Evolutionary conservation across 2,113 vertebrate genomes (phyloP), one percentile per base, ranked within the genome.

Genomic region (Macaca mulatta): DNA sequence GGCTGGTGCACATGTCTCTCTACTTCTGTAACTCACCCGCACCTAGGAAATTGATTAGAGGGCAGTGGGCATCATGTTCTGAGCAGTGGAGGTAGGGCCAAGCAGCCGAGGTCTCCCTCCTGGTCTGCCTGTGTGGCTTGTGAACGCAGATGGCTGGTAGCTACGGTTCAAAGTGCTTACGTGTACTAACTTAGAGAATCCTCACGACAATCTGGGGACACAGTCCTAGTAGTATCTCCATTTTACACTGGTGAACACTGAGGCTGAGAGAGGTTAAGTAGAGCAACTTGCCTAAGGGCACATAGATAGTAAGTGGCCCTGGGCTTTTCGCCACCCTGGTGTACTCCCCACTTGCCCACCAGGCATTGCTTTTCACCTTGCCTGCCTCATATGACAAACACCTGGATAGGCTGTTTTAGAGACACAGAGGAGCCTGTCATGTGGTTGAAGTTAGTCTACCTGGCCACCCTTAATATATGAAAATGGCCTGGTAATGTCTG

Each of bases 1-100:
- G 70, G 23, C 18, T 0, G 4, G 4, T 5, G 3, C 3, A 10
- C 1, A 3, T 0, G 2, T 7, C 27, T 11, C 6, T 69, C 35
- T 27, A 11, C 13, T 55, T 74, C 32, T 69, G n/a, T 17, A 87
- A 77, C 79, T 69, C 52, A 8, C 18, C 16, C 13, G 30, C 85
- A 75, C 43, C 8, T 0, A 6, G 27, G 72, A 30, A 20, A 85
- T 2, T 14, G 38, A 20, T 20, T 43, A 59, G 90, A 40, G 20
- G 40, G 40, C 11, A 27, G 93, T 52, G 14, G 38, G 30, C 50
- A 43, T 2, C 0, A 22, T 64, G 89, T 7, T 52, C 59, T 12
- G 45, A 91, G 72, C 14, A 38, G 30, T 45, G 0, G 3, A 72
- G 16, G 2, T 11, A 59, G 55, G 55, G 13, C 25, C 59, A 55